Base-by-base conservation (phyloP, 2,888 invertebrate species). In the Carterocephalus palaemon region DNA sequence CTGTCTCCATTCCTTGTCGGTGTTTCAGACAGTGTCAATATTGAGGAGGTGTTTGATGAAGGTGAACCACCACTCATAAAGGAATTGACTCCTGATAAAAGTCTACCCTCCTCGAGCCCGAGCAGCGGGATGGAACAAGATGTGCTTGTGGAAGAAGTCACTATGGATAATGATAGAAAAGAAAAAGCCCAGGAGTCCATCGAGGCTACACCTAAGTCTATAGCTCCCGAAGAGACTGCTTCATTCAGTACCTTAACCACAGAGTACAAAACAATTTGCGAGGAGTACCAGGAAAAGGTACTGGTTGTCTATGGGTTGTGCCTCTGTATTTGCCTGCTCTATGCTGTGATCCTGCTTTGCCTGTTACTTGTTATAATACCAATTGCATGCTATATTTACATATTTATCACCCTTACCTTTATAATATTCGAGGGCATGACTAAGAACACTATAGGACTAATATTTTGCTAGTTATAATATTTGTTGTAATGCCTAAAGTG, bases 211-310 rank as follows among this genome's bases (percentile, higher is more conserved):
- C 74, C 75, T 1, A 85, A 82, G 49, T 84, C 83, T 1, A 67
- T 80, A 43, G 67, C 70, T 7, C 68, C 64, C 0, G 81, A 81
- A 15, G 85, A 86, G 32, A 76, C 74, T 6, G 65, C 71, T 50
- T 84, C 87, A 49, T 87, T 90, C 46, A 89, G 88, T 57, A 89
- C 90, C 3, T 81, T 90, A 56, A 89, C 92, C 5, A 92, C 92
- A 15, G 93, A 93, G 54, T 92, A 93, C 67, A 91, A 91, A 64
- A 91, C 92, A 9, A 86, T 92, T 41, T 90, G 92, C 62, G 92
- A 92, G 56, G 91, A 92, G 49, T 91, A 90, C 68, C 89, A 90
- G 36, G 88, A 75, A 41, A 92, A 92, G 88, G 93, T 93, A 83
- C 65, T 78, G 54, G 40, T 55, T 46, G 19, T 60, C 31, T 61